Conservation (phyloP, 2,888 invertebrate species). For the Troides helena region DNA sequence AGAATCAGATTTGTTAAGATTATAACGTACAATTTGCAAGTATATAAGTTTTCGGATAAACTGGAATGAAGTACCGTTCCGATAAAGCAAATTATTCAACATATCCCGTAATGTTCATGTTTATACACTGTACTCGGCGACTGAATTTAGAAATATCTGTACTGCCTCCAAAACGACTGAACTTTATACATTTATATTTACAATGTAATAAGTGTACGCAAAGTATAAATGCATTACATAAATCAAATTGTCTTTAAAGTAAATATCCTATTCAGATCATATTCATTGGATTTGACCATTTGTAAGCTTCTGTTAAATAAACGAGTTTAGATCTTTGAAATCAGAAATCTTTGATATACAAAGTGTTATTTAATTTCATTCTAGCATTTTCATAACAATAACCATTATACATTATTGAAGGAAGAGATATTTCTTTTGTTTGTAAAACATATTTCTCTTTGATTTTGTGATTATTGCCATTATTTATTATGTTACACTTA, state of each 20-base stretch:
- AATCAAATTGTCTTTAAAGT: not conserved
- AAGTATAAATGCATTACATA: not conserved
- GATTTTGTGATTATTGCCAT: too few relatives aligned
- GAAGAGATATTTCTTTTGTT: too few relatives aligned
- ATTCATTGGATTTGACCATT: not conserved
- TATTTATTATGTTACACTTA: too few relatives aligned
- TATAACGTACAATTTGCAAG: conserved; percentile 4
- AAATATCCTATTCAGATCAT: not conserved
- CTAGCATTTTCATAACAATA: too few relatives aligned
- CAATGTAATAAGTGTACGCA: not conserved
- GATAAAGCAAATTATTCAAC: not conserved
- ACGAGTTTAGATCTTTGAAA: too few relatives aligned
- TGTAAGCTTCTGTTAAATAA: too few relatives aligned
- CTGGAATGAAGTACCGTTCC: not conserved
- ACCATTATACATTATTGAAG: too few relatives aligned
- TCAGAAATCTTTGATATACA: too few relatives aligned
- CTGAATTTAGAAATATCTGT: conserved; percentile 18
- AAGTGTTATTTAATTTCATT: too few relatives aligned
- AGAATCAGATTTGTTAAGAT: not conserved
- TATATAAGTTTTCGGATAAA: not conserved
- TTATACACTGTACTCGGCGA: conserved; percentile 6
- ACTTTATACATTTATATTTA: conserved; percentile 7
- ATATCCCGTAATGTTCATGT: conserved; percentile 3
- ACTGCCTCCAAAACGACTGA: conserved; percentile 23
- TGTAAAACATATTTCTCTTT: too few relatives aligned